Conservation (phyloP, 1,140 invertebrate genomes). For the Panonychus citri region DNA sequence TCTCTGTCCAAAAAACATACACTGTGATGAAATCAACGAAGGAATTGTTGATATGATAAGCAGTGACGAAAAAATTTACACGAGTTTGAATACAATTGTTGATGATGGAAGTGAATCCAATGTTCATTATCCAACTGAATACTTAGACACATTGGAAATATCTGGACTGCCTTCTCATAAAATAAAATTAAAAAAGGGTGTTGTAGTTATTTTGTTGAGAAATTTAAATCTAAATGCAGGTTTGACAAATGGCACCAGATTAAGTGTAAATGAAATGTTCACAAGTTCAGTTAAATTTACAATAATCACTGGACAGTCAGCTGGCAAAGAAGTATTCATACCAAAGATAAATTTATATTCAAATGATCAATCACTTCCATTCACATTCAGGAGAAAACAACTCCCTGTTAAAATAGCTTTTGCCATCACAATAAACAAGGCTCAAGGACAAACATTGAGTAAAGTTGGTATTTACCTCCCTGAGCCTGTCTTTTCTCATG, state of each 20-base stretch:
- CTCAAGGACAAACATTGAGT: conserved; percentile 23
- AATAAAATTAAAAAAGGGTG: conserved; percentile 21
- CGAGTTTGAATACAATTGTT: not conserved
- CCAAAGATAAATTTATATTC: not conserved
- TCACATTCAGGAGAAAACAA: not conserved
- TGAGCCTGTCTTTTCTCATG: conserved; percentile 19
- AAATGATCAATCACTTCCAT: not conserved
- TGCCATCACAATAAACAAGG: conserved; percentile 31
- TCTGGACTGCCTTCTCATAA: conserved; percentile 22
- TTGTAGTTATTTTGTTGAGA: conserved; percentile 21
- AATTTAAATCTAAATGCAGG: conserved; percentile 19
- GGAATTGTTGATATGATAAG: not conserved
- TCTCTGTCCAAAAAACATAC: not conserved
- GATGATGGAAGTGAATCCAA: not conserved
- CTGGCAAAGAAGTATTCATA: not conserved
- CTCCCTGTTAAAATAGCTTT: conserved; percentile 19
- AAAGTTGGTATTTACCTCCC: conserved; percentile 19
- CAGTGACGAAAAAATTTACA: not conserved
- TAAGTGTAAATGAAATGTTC: not conserved
- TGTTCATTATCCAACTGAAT: not conserved
- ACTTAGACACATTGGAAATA: conserved; percentile 17
- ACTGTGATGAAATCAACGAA: not conserved
- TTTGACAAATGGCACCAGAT: not conserved
- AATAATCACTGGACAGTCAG: not conserved
- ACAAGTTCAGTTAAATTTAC: not conserved